A percentile compares a stretch with the other conserved stretches of the same genome.
phyloP scores from a whole-genome alignment of 2,888 invertebrate genomes.

The Tholera decimalis region DNA sequence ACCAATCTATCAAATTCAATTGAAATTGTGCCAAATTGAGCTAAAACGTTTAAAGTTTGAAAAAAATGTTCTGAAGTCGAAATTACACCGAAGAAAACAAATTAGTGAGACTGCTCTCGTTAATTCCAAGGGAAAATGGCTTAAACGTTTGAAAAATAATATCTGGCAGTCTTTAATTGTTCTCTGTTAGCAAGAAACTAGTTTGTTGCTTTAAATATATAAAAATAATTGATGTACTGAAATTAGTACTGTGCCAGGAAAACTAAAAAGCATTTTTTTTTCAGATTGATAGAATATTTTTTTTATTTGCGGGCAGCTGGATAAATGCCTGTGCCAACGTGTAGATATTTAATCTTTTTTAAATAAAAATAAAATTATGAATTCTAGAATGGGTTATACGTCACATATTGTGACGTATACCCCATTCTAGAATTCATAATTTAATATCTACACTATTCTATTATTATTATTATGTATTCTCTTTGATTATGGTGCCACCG shows the following conservation, averaged over 20 bases:
- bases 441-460: too few species aligned
- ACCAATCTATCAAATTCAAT: conserved; percentile 9
- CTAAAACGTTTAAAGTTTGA: conserved; percentile 3
- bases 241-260: conserved; percentile 29
- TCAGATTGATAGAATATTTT: neutral
- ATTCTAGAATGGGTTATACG: neutral
- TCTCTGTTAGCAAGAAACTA: neutral
- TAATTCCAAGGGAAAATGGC: conserved; percentile 12
- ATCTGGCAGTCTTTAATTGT: conserved; percentile 15
- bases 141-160: conserved; percentile 26
- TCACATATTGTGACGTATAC: too few species aligned
- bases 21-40: conserved; percentile 38
- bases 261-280: conserved; percentile 1
- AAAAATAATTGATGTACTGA: conserved; percentile 14
- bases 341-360: neutral
- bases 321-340: neutral
- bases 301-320: neutral
- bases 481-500: conserved; percentile 19
- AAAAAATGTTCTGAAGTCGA: conserved; percentile 6
- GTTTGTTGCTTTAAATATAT: conserved; percentile 10
- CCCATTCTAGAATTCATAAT: too few species aligned
- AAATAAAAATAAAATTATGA: neutral
- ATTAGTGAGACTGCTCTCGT: conserved; percentile 1
- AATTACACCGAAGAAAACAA: conserved; percentile 13
- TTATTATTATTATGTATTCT: too few species aligned